Evolutionary conservation across 2,888 invertebrate genomes (phyloP), one percentile per base, ranked within the genome.

Genomic region (Diarsia mendica): DNA sequence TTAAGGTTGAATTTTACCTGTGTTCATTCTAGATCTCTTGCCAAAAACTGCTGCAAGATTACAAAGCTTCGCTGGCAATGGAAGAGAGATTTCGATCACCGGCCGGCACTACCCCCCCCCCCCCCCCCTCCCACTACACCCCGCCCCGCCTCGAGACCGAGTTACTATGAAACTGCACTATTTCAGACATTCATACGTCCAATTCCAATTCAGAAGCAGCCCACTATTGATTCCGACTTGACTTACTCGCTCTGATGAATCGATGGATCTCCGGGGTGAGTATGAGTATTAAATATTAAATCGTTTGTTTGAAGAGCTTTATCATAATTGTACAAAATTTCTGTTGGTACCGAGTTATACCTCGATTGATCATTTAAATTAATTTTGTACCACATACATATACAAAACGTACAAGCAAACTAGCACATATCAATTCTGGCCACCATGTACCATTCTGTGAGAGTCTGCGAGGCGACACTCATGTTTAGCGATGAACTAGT

Each of bases 31-130:
- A 39, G 55, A 68, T 74, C 49, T 79, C 80, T 84, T 88, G 89
- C 89, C 89, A 87, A 88, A 87, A 86, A 86, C 86, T 80, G 80
- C 84, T 72, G 85, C 84, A 83, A 85, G 83, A 85, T 88, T 86
- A 83, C 85, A 86, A 86, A 87, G 82, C 84, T 78, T 75, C 75
- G 77, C 83, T 84, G 82, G 88, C 85, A 83, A 80, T 67, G 76
- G 72, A 69, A 83, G 72, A 78, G 75, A 83, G 85, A 85, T 85
- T 83, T 86, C 84, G 83, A 87, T 87, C 86, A 85, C 66, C 60
- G 58, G 51, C 64, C 49, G 74, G 58, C 18, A n/a, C 13, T 20
- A 2, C 76, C 67, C 61, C 39, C 55, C 53, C 71, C 60, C 60
- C 39, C 2, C 76, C 67, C 61, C 39, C 55, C 53, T 69, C 60